Conservation (phyloP, 1,140 invertebrate genomes). For the Aphis craccivora region DNA sequence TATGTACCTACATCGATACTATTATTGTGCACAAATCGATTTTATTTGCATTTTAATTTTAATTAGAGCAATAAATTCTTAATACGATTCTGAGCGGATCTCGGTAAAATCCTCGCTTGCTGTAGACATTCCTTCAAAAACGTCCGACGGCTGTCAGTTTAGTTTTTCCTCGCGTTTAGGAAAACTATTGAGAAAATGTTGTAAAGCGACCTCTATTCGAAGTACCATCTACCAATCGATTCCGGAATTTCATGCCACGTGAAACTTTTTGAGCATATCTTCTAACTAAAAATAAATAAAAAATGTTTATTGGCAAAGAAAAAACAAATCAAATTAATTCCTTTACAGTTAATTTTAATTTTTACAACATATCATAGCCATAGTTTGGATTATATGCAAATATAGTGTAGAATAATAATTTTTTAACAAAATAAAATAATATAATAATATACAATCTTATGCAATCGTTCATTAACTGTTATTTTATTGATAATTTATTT, state of each 20-base stretch:
- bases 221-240: background rate
- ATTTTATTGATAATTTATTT: background rate
- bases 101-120: background rate
- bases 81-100: background rate
- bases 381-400: background rate
- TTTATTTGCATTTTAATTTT: background rate
- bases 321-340: background rate
- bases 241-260: background rate
- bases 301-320: background rate
- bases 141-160: background rate
- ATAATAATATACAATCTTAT: background rate
- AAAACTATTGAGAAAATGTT: background rate
- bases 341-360: background rate
- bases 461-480: background rate
- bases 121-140: slow-evolving; percentile 9
- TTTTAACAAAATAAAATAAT: background rate
- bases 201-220: background rate
- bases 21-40: background rate
- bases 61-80: background rate
- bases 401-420: background rate
- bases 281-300: background rate
- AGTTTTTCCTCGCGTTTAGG: background rate
- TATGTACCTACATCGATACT: background rate
- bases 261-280: background rate
- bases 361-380: background rate